Percentiles rank a stretch among this genome's conserved stretches.
These are phyloP conservation scores for Galerucella nymphaeae DNA, from an alignment of 2,888 invertebrate species.

Conservation along the genomic window DNA sequence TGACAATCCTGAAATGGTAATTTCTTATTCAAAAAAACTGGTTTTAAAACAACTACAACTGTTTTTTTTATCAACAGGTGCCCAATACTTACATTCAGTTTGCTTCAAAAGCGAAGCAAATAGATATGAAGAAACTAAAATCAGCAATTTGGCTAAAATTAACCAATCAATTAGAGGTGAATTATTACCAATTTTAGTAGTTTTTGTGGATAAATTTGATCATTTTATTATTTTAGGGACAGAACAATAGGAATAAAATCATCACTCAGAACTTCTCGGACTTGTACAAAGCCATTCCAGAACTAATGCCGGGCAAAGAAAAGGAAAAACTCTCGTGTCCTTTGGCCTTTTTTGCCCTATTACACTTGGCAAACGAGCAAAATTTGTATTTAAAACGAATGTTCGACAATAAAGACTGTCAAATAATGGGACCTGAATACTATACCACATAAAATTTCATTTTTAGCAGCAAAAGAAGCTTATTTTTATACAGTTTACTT, in stretches of 20 bases:
- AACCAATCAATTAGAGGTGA: slow-evolving; percentile 47
- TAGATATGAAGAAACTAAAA: slow-evolving; percentile 88
- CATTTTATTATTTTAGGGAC: slow-evolving; percentile 30
- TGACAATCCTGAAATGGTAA: slow-evolving; percentile 74
- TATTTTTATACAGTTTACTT: too few species aligned
- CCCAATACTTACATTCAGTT: slow-evolving; percentile 81
- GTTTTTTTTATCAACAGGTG: slow-evolving; percentile 65
- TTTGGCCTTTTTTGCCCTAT: slow-evolving; percentile 81
- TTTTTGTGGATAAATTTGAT: neutral
- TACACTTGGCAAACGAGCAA: slow-evolving; percentile 88
- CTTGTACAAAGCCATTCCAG: slow-evolving; percentile 71
- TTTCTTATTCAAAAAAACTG: slow-evolving; percentile 8
- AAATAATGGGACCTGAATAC: slow-evolving; percentile 53
- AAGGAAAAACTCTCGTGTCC: slow-evolving; percentile 80
- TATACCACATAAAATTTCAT: neutral
- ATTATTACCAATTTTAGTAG: too few species aligned
- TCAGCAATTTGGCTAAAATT: slow-evolving; percentile 76
- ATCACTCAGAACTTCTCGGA: slow-evolving; percentile 66
- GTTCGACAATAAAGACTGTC: slow-evolving; percentile 69
- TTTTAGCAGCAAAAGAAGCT: neutral
- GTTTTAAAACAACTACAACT: slow-evolving; percentile 19
- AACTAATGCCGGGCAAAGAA: slow-evolving; percentile 71
- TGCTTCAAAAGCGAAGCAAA: slow-evolving; percentile 84
- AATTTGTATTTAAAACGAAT: slow-evolving; percentile 69
- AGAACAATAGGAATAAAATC: slow-evolving; percentile 45